Evolutionary conservation across 1,140 invertebrate genomes (phyloP).

Genomic region (Drosophila pseudoananassae): DNA sequence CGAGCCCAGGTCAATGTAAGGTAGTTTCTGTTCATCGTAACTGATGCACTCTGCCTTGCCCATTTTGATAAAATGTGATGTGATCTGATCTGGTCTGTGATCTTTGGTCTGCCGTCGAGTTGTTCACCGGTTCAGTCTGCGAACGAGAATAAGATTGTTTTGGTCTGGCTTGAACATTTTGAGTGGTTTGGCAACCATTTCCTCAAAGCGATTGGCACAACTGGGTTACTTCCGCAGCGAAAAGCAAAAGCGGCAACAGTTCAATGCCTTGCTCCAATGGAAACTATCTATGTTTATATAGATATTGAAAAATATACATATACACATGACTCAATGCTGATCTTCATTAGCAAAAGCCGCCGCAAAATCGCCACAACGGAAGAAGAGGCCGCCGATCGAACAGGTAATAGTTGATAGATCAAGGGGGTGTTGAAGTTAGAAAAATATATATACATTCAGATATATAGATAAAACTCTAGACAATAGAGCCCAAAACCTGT

Average conservation of each 20-base stretch:
- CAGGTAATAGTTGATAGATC: constrained; percentile 12
- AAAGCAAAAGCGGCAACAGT: constrained; percentile 45
- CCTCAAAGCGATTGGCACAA: constrained; percentile 51
- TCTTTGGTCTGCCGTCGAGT: constrained; percentile 25
- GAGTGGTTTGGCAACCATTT: constrained; percentile 52
- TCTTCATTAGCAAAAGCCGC: constrained; percentile 58
- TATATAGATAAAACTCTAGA: constrained; percentile 28
- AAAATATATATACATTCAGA: constrained; percentile 13
- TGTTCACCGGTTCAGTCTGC: constrained; percentile 60
- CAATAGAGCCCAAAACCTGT: constrained; percentile 74
- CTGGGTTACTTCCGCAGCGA: constrained; percentile 71
- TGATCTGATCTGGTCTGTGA: constrained; percentile 9
- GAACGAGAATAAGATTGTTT: constrained; percentile 70
- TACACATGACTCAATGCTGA: constrained; percentile 69
- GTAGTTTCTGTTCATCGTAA: constrained; percentile 84
- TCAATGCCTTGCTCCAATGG: constrained; percentile 69
- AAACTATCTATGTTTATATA: constrained; percentile 22
- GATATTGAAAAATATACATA: constrained; percentile 4
- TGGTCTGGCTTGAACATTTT: constrained; percentile 44
- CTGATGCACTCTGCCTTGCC: constrained; percentile 81
- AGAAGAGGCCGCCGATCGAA: constrained; percentile 41
- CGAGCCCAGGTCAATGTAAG: constrained; percentile 85
- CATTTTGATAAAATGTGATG: constrained; percentile 44
- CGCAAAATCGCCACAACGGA: constrained; percentile 52
- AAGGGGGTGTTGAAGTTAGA: background rate